phyloP scores from a whole-genome alignment of 2,888 invertebrate species.

The Mimumesa dahlbomi region DNA sequence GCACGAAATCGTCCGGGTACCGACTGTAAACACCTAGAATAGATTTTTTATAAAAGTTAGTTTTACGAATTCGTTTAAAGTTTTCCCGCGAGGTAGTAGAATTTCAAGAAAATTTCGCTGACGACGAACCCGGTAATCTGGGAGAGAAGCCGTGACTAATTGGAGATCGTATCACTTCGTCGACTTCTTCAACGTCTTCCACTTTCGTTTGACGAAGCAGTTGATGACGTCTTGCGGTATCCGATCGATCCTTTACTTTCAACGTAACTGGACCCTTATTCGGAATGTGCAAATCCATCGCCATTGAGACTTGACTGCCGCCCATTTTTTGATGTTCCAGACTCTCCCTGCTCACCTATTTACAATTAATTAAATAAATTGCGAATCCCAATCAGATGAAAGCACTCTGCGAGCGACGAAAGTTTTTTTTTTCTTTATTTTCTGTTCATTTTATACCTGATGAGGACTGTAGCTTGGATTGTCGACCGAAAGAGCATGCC shows the following conservation, averaged over 20 bases:
- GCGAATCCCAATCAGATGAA: not conserved
- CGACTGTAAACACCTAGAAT: constrained; percentile 70
- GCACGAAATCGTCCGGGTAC: constrained; percentile 76
- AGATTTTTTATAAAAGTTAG: too few relatives aligned
- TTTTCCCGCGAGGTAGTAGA: too few relatives aligned
- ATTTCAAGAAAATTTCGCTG: not conserved
- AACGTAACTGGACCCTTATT: constrained; percentile 84
- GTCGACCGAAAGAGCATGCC: constrained; percentile 92
- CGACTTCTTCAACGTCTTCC: constrained; percentile 85
- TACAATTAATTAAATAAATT: constrained; percentile 6
- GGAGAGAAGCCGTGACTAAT: constrained; percentile 62
- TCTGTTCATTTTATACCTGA: constrained; percentile 55
- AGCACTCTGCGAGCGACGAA: too few relatives aligned
- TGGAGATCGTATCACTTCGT: constrained; percentile 60
- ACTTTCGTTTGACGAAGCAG: constrained; percentile 89
- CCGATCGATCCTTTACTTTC: constrained; percentile 84
- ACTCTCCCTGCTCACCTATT: constrained; percentile 76
- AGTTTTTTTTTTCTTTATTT: not conserved
- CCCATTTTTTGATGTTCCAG: constrained; percentile 83
- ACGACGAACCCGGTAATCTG: constrained; percentile 65
- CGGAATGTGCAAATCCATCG: constrained; percentile 87
- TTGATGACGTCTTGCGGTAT: constrained; percentile 87
- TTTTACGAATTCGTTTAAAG: too few relatives aligned
- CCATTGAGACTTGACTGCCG: constrained; percentile 87
- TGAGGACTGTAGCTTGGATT: constrained; percentile 83